These are phyloP conservation scores for Spondyliosoma cantharus DNA, from an alignment of 2,797 vertebrate genomes.

Conservation along the genomic window DNA sequence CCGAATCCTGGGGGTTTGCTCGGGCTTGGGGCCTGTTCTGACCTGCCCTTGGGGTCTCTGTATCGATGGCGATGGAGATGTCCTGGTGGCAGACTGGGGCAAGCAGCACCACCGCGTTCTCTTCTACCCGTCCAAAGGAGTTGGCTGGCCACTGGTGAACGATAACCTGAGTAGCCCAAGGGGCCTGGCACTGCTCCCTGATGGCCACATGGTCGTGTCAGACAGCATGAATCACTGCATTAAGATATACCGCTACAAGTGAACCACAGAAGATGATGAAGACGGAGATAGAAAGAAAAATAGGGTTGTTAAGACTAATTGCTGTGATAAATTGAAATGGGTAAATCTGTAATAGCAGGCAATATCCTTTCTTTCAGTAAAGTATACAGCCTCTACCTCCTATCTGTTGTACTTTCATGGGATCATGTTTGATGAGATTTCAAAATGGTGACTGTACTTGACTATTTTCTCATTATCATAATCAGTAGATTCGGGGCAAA, in stretches of 20 bases:
- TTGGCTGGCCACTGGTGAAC: slow-evolving; percentile 80
- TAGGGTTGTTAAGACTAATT: background rate
- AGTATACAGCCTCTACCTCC: slow-evolving; percentile 51
- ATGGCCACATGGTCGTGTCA: slow-evolving; percentile 84
- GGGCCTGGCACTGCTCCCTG: slow-evolving; percentile 84
- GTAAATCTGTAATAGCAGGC: slow-evolving; percentile 12
- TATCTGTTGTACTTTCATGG: slow-evolving; percentile 5
- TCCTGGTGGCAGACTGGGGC: slow-evolving; percentile 88
- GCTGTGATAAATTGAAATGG: background rate
- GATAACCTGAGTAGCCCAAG: slow-evolving; percentile 85
- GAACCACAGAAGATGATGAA: slow-evolving; percentile 14
- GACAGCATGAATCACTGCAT: slow-evolving; percentile 90
- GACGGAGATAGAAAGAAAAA: background rate
- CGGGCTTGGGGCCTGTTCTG: slow-evolving; percentile 83
- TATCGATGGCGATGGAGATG: slow-evolving; percentile 85
- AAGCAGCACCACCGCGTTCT: slow-evolving; percentile 81
- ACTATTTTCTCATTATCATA: background rate
- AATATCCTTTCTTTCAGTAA: slow-evolving; percentile 21
- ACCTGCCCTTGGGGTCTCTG: slow-evolving; percentile 88
- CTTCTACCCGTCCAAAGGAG: slow-evolving; percentile 81
- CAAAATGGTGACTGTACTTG: background rate
- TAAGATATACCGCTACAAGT: slow-evolving; percentile 87
- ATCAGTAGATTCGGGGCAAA: slow-evolving; percentile 8
- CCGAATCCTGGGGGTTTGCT: slow-evolving; percentile 84
- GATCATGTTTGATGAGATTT: slow-evolving; percentile 8